phyloP scores from a whole-genome alignment of 1,140 invertebrate genomes.

The Himalopsyche phryganea region DNA sequence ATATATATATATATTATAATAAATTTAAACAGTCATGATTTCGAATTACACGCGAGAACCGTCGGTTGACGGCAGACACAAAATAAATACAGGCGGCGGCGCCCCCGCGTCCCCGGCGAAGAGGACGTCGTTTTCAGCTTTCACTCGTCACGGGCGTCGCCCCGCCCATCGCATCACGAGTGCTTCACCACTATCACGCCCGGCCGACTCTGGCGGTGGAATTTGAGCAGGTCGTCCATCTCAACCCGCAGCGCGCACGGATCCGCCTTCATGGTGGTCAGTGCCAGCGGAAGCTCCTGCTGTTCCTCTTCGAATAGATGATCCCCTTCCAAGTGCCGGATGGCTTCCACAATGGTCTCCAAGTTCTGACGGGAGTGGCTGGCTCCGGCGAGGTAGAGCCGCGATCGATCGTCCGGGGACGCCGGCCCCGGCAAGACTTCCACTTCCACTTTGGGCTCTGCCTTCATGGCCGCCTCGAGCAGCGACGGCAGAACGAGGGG shows the following conservation, averaged over 20 bases:
- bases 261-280: slow-evolving; percentile 64
- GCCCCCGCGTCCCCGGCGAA: too few relatives aligned
- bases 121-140: slow-evolving; percentile 23
- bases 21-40: slow-evolving; percentile 35
- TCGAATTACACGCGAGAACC: slow-evolving; percentile 31
- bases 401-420: slow-evolving; percentile 56
- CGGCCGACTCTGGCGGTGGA: slow-evolving; percentile 68
- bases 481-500: slow-evolving; percentile 45
- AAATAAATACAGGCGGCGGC: slow-evolving; percentile 34
- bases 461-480: slow-evolving; percentile 80
- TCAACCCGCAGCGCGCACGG: slow-evolving; percentile 57
- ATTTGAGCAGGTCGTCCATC: slow-evolving; percentile 63
- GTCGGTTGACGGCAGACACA: slow-evolving; percentile 29
- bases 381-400: slow-evolving; percentile 70
- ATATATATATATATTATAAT: slow-evolving; percentile 27
- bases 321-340: slow-evolving; percentile 92
- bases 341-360: slow-evolving; percentile 97
- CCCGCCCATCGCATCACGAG: slow-evolving; percentile 56
- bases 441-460: slow-evolving; percentile 80
- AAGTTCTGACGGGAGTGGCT: slow-evolving; percentile 88
- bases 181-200: slow-evolving; percentile 85
- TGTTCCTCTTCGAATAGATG: slow-evolving; percentile 79
- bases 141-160: background rate
- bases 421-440: slow-evolving; percentile 64
- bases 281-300: slow-evolving; percentile 66